phyloP scores from a whole-genome alignment of 2,888 invertebrate genomes.

The Apomyelois bistriatella region DNA sequence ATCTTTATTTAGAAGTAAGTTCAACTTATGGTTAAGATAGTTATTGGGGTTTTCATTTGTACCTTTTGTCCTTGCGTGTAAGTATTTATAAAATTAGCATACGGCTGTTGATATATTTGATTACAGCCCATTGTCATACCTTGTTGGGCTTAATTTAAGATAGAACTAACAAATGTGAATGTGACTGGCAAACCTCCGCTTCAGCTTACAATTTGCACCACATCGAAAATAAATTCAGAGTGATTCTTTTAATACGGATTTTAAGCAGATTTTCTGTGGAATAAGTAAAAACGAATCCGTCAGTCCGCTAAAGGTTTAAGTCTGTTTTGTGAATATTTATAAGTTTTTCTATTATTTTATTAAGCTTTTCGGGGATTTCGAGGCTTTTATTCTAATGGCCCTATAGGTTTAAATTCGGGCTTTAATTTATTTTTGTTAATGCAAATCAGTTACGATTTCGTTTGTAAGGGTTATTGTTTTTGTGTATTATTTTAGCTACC shows the following conservation, averaged over 20 bases:
- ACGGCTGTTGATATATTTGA: no score
- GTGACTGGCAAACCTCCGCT: constrained; percentile 17
- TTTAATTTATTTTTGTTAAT: constrained; percentile 35
- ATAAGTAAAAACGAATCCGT: constrained; percentile 79
- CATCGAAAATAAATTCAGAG: constrained; percentile 73
- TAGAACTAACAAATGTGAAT: not conserved
- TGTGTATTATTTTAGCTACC: not conserved
- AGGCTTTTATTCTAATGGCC: constrained; percentile 53
- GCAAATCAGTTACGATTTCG: constrained; percentile 8
- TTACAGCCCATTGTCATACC: no score
- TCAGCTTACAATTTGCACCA: constrained; percentile 27
- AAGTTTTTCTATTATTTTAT: constrained; percentile 78
- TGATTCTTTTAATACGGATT: constrained; percentile 80
- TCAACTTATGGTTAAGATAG: no score
- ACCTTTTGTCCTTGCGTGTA: no score
- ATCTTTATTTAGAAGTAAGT: no score
- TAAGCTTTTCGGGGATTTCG: constrained; percentile 51
- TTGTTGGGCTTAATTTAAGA: no score
- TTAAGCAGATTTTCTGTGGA: constrained; percentile 79
- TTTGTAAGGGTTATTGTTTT: not conserved
- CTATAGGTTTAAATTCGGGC: constrained; percentile 53
- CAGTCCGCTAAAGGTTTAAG: constrained; percentile 74
- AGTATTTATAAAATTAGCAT: no score
- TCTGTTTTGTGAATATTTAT: constrained; percentile 73
- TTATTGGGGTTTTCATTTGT: no score